Base-by-base conservation (phyloP, 2,888 invertebrate genomes). In the Nebria brevicollis region DNA sequence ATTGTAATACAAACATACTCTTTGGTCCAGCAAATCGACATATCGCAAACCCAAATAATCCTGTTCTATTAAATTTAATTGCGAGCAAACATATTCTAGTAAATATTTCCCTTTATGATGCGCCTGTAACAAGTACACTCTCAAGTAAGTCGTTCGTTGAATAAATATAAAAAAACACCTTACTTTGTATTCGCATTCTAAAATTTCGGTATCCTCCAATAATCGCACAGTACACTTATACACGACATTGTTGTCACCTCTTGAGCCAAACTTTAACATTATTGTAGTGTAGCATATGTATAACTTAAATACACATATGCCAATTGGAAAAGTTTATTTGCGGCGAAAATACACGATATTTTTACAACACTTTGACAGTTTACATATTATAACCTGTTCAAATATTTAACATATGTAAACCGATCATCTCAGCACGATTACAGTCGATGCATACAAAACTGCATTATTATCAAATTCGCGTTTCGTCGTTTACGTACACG, bases 41-140 rank as follows among this genome's bases (percentile, higher is more conserved):
- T 95, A 98, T 83, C 97, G 93, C 84, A 98, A 92, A 11, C 98
- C 98, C 89, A 98, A 97, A 89, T 97, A 98, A 90, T 98, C 98
- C 86, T 95, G 96, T 90, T 98, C 98, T 83, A 95, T 92, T 84
- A 98, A 93, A 90, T 96, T 96, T 86, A 98, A 91, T 88, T 96
- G 95, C 87, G 95, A 94, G 90, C 97, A 98, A 84, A 97, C 95
- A 91, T 95, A 94, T 88, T 97, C 97, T 88, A 98, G 91, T 85
- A 98, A 92, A 90, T 94, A 95, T 89, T 95, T 95, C 83, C 97
- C 97, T 90, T 96, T 97, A 88, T 96, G 94, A 89, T 95, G 94
- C 85, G 94, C 94, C 97, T 96, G 90, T 78, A 93, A 93, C 83
- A 85, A 75, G 85, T 81, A 84, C 34, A 72, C 76, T 66, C 25